These are phyloP conservation scores for Ochropacha duplaris DNA, from an alignment of 2,888 invertebrate genomes.

Conservation along the genomic window DNA sequence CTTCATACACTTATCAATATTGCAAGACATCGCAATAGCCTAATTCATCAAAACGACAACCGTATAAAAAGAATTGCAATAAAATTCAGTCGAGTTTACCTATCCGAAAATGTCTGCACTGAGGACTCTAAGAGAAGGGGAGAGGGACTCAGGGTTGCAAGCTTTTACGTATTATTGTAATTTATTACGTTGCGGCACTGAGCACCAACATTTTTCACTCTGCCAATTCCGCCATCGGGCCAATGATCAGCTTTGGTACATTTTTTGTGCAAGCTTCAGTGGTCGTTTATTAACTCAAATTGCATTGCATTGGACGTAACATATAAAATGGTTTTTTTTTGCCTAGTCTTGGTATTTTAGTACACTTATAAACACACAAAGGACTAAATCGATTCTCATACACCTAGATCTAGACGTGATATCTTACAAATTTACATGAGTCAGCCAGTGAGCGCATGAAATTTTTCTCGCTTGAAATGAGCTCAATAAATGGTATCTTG, in stretches of 20 bases:
- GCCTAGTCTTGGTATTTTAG: constrained; percentile 1
- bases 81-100: constrained; percentile 26
- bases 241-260: constrained; percentile 49
- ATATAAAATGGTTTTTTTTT: constrained; percentile 9
- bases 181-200: constrained; percentile 52
- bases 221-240: constrained; percentile 48
- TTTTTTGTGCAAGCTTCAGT: constrained; percentile 42
- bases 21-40: not conserved
- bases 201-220: constrained; percentile 51
- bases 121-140: constrained; percentile 27
- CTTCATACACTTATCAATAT: not conserved
- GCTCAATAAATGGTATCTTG: constrained; percentile 16
- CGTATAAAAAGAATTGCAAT: constrained; percentile 15
- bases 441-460: constrained; percentile 3
- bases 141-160: constrained; percentile 34
- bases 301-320: constrained; percentile 21
- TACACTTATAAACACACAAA: too few relatives aligned
- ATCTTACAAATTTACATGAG: not conserved
- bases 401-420: not conserved
- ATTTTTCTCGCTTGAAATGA: constrained; percentile 18
- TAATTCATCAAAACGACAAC: constrained; percentile 2
- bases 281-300: constrained; percentile 42
- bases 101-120: constrained; percentile 34
- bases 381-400: not conserved
- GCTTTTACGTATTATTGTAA: constrained; percentile 62